Conservation (phyloP, 2,797 vertebrate genomes). For the Molossus alvarezi region DNA sequence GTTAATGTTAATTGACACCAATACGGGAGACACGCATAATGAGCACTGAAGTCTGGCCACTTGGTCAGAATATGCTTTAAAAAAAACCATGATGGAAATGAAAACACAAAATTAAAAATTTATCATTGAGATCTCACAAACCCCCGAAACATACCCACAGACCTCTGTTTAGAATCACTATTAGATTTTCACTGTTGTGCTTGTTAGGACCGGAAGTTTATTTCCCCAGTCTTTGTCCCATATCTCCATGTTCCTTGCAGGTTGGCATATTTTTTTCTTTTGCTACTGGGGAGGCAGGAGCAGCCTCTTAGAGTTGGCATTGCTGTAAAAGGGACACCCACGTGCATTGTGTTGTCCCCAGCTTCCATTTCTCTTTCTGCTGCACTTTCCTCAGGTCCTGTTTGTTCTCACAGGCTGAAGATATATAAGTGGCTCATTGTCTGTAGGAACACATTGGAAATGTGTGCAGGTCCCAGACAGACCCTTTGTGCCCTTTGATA, state of each 20-base stretch:
- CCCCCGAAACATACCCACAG: not conserved
- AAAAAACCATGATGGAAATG: not conserved
- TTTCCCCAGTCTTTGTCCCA: not conserved
- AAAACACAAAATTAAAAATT: slow-evolving; percentile 65
- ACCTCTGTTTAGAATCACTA: not conserved
- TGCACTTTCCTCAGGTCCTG: slow-evolving; percentile 13
- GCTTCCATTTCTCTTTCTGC: slow-evolving; percentile 2
- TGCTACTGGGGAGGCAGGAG: not conserved
- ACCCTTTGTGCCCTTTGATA: slow-evolving; percentile 79
- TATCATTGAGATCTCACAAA: not conserved
- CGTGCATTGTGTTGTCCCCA: not conserved
- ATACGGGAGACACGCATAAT: slow-evolving; percentile 1
- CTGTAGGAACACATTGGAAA: slow-evolving; percentile 38
- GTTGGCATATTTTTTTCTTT: slow-evolving; percentile 35
- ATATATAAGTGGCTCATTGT: slow-evolving; percentile 77
- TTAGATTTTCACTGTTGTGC: not conserved
- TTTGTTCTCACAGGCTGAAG: slow-evolving; percentile 43
- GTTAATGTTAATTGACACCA: slow-evolving; percentile 66
- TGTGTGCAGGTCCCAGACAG: slow-evolving; percentile 58
- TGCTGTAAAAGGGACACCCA: not conserved
- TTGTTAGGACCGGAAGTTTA: not conserved
- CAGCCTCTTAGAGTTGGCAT: not conserved
- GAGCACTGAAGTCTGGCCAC: slow-evolving; percentile 24
- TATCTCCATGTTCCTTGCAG: not conserved
- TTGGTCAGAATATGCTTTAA: slow-evolving; percentile 12